Conservation (phyloP, 2,113 vertebrate genomes). For the Castor canadensis region DNA sequence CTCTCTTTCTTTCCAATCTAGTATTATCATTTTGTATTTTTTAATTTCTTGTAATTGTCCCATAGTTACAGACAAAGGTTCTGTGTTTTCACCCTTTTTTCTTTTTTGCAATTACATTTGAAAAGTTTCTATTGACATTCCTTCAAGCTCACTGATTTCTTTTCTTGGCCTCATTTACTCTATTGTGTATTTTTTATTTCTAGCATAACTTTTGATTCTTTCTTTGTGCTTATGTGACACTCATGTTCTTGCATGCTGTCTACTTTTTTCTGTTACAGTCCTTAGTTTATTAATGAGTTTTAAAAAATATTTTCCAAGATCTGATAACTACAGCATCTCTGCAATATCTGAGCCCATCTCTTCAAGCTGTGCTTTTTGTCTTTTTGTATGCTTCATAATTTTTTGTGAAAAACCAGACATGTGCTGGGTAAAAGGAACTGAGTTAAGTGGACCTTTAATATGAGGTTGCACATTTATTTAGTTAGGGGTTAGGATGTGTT, state of each 20-base stretch:
- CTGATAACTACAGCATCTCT: not conserved
- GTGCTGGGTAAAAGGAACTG: not conserved
- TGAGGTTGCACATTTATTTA: not conserved
- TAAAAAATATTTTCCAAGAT: not conserved
- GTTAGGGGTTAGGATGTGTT: not conserved
- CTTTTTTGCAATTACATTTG: not conserved
- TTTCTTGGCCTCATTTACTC: not conserved
- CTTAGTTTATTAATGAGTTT: not conserved
- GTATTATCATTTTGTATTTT: not conserved
- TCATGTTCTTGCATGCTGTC: not conserved
- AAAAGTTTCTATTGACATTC: not conserved
- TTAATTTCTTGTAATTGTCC: not conserved
- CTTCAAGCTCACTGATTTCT: not conserved
- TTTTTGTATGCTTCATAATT: not conserved
- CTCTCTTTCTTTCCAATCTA: not conserved
- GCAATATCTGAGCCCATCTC: not conserved
- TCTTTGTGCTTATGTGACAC: not conserved
- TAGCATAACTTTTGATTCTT: not conserved
- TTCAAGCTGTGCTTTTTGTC: not conserved
- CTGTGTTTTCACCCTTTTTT: not conserved
- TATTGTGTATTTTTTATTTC: not conserved
- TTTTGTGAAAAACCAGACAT: not conserved
- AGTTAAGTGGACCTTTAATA: not conserved
- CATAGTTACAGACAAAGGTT: not conserved
- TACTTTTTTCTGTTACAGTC: not conserved